Percentiles rank a stretch among this genome's conserved stretches.
Evolutionary conservation across 2,797 vertebrate genomes (phyloP).

Genomic region (Sebastolobus alascanus): DNA sequence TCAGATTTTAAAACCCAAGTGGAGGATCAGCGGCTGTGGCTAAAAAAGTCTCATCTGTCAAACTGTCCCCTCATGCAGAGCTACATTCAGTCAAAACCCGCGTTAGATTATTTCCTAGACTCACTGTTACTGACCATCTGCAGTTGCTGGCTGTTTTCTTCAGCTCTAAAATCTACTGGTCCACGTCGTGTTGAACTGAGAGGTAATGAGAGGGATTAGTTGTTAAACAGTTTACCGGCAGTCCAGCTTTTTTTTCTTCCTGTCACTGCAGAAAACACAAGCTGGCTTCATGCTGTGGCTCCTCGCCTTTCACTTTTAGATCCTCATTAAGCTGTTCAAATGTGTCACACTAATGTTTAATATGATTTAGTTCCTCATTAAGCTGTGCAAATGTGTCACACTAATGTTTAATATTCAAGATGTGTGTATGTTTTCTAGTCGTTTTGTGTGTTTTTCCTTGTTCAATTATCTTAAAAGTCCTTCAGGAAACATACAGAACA

Average conservation of each 20-base stretch:
- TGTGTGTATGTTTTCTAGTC: conserved; percentile 48
- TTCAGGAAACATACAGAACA: neutral
- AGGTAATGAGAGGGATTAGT: neutral
- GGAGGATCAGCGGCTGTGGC: neutral
- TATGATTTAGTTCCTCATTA: conserved; percentile 6
- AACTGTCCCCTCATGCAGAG: neutral
- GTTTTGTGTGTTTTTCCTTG: neutral
- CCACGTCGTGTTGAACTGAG: neutral
- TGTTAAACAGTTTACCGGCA: conserved; percentile 18
- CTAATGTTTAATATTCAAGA: conserved; percentile 54
- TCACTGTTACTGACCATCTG: neutral
- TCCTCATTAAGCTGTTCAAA: conserved; percentile 13
- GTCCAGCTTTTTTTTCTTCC: conserved; percentile 7
- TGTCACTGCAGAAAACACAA: neutral
- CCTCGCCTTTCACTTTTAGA: neutral
- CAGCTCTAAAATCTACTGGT: neutral
- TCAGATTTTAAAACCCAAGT: neutral
- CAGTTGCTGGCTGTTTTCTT: neutral
- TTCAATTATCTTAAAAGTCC: neutral
- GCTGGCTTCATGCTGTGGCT: neutral
- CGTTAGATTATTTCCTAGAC: too few relatives aligned
- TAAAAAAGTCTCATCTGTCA: neutral
- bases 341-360: conserved; percentile 38
- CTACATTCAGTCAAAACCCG: too few relatives aligned
- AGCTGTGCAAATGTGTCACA: conserved; percentile 8